Evolutionary conservation across 1,140 invertebrate species (phyloP), one percentile per base, ranked within the genome.

Genomic region (Triops cancriformis): DNA sequence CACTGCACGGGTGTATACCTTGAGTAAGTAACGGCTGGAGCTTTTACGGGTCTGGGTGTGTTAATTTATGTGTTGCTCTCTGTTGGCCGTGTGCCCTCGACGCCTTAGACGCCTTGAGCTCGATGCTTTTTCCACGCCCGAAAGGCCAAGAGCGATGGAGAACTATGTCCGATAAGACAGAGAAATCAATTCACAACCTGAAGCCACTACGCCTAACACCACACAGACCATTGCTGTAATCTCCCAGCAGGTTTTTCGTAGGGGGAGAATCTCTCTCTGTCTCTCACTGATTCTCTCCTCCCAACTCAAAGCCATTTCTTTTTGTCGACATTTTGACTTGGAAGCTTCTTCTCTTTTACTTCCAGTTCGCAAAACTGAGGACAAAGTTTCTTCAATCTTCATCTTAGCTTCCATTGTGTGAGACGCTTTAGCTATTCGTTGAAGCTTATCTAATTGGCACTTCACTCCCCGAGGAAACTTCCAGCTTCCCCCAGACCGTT

Each of bases 161-260:
- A 23, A 64, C 51, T 64, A 64, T 23, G 51, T 64, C 51, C 51
- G 51, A 64, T 64, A 64, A 23, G 51, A 64, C 51, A 64, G 51
- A 64, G 51, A 64, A 64, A 64, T 64, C 51, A 64, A 64, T 64
- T 64, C 51, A 64, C 51, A 64, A 64, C 51, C 51, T 64, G 51
- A 64, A 64, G 51, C 51, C 51, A 64, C 51, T 64, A 64, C 31
- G 31, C 31, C 31, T 37, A 37, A 37, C 23, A 64, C 51, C 51
- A 64, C 51, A 37, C 31, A 37, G 51, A 2, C 51, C 51, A 64
- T 64, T 64, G 18, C 51, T 64, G 23, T 64, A 64, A 64, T 64
- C 51, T 64, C 51, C 23, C 5, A 23, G 51, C 14, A 64, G 14
- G 31, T 37, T 64, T 64, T 64, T 64, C 51, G 51, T 64, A 6